Evolutionary conservation across 2,888 invertebrate genomes (phyloP).

Genomic region (Drosophila prolongata): DNA sequence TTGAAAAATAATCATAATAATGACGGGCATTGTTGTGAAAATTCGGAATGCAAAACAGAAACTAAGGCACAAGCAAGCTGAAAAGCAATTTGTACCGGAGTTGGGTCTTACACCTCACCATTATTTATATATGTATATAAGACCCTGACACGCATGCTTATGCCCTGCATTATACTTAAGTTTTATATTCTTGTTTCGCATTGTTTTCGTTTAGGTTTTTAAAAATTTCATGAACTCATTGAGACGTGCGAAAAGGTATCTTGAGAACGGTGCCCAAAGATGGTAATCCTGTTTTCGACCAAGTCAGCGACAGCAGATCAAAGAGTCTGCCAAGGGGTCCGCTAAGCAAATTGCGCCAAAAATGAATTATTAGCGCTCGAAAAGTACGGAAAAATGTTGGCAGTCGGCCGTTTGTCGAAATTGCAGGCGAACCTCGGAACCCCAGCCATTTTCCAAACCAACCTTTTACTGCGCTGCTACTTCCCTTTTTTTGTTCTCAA

Average conservation of each 20-base stretch:
- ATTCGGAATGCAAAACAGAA: slow-evolving; percentile 56
- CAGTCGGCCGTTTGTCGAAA: slow-evolving; percentile 63
- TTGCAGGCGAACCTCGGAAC: slow-evolving; percentile 46
- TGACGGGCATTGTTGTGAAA: slow-evolving; percentile 73
- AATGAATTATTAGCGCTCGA: slow-evolving; percentile 79
- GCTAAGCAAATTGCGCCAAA: slow-evolving; percentile 70
- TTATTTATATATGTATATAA: slow-evolving; percentile 3
- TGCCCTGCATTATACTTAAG: slow-evolving; percentile 71
- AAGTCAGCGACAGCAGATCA: slow-evolving; percentile 37
- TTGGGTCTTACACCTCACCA: slow-evolving; percentile 5
- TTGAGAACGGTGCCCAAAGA: slow-evolving; percentile 34
- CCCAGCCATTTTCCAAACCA: slow-evolving; percentile 24
- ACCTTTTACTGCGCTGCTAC: slow-evolving; percentile 29
- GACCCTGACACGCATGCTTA: slow-evolving; percentile 63
- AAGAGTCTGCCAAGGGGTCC: slow-evolving; percentile 24
- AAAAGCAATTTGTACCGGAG: slow-evolving; percentile 57
- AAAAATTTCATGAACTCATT: slow-evolving; percentile 71
- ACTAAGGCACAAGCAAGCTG: slow-evolving; percentile 52
- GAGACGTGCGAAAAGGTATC: slow-evolving; percentile 55
- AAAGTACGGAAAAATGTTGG: slow-evolving; percentile 66
- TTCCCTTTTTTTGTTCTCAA: slow-evolving; percentile 29
- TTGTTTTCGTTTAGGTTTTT: slow-evolving; percentile 58
- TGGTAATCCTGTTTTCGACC: slow-evolving; percentile 59
- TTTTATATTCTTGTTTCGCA: slow-evolving; percentile 51
- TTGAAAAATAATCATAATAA: slow-evolving; percentile 80